A percentile compares a stretch with the other conserved stretches of the same genome.
Evolutionary conservation across 2,113 vertebrate genomes (phyloP).

Genomic region (Gopherus evgoodei): DNA sequence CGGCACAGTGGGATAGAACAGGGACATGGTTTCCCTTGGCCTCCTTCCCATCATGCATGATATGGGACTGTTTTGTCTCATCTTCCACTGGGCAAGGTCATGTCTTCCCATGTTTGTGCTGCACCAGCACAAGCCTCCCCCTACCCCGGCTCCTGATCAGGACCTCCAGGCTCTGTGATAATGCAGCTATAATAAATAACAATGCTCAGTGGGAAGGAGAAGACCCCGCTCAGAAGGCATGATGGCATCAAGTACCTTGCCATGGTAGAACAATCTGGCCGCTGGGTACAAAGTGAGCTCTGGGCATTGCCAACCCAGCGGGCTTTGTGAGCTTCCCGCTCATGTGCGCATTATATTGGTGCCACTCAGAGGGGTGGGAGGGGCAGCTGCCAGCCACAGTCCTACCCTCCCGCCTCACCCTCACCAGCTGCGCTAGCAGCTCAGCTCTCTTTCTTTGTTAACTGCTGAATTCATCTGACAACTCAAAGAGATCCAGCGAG

Average conservation of each 20-base stretch:
- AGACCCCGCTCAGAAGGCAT: neutral
- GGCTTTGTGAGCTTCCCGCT: neutral
- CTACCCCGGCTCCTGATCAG: neutral
- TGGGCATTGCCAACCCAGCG: neutral
- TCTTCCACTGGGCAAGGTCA: neutral
- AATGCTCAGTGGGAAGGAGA: neutral
- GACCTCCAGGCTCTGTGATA: neutral
- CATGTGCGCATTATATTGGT: neutral
- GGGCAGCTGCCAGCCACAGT: neutral
- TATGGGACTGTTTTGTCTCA: neutral
- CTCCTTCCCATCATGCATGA: neutral
- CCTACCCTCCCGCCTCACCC: conserved; percentile 23
- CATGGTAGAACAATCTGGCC: neutral
- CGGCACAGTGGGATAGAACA: neutral
- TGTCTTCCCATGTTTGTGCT: neutral
- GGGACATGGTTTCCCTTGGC: neutral
- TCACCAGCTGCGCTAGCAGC: conserved; percentile 65
- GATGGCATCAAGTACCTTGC: neutral
- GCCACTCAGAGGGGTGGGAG: neutral
- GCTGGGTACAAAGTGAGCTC: neutral
- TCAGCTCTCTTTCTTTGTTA: conserved; percentile 70
- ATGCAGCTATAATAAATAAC: neutral
- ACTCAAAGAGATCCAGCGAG: conserved; percentile 69
- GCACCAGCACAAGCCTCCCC: neutral
- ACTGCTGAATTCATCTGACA: conserved; percentile 77